Evolutionary conservation across 2,888 invertebrate species (phyloP).

Genomic region (Pomacea canaliculata): DNA sequence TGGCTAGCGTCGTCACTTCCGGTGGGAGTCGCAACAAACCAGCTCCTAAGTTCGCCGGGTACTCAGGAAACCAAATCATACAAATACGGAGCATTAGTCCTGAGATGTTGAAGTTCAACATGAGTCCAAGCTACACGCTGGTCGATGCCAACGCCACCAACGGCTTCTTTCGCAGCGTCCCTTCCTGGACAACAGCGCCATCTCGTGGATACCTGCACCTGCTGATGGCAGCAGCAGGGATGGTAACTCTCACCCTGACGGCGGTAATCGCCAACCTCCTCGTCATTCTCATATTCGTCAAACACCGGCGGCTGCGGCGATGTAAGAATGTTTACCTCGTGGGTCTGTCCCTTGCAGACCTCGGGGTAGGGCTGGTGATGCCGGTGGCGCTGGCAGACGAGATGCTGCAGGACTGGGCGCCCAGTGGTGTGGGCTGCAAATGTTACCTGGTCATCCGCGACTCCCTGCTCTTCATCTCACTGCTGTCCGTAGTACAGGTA

Average conservation of each 20-base stretch:
- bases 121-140: not conserved
- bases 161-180: not conserved
- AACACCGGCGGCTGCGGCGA: conserved; percentile 44
- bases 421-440: conserved; percentile 32
- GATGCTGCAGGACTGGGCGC: conserved; percentile 10
- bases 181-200: not conserved
- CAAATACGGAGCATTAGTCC: too few species aligned
- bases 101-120: not conserved
- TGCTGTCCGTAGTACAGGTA: conserved; percentile 46
- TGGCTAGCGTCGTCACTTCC: too few species aligned
- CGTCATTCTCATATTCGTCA: conserved; percentile 26
- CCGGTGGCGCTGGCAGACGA: conserved; percentile 39
- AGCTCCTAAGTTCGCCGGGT: too few species aligned
- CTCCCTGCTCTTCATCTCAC: conserved; percentile 52
- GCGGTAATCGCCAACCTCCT: conserved; percentile 22
- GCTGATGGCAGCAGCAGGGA: conserved; percentile 5
- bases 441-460: conserved; percentile 44
- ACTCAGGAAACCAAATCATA: too few species aligned
- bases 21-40: too few species aligned
- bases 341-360: conserved; percentile 54
- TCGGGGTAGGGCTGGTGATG: conserved; percentile 54
- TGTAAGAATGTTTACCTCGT: conserved; percentile 58
- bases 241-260: conserved; percentile 18
- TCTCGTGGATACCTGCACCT: conserved; percentile 12
- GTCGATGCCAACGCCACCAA: not conserved